Evolutionary conservation across 2,888 invertebrate genomes (phyloP).

Genomic region (Pyralis farinalis): DNA sequence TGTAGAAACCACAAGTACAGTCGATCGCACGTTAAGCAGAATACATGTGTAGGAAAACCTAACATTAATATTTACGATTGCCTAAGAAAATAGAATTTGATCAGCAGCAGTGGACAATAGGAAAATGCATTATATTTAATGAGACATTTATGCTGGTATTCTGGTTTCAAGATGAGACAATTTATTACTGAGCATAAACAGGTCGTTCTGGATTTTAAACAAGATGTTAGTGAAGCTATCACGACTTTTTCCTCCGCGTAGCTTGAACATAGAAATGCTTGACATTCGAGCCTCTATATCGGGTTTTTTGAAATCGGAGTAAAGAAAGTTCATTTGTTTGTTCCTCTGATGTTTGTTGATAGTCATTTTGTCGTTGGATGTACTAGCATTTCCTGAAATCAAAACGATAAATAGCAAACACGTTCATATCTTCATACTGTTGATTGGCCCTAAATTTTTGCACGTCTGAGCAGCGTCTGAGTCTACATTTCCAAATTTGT

Average conservation of each 20-base stretch:
- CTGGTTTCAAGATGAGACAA: conserved; percentile 55
- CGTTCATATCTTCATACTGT: too few relatives aligned
- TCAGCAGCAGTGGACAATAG: not conserved
- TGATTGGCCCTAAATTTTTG: too few relatives aligned
- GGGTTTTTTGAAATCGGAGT: conserved; percentile 40
- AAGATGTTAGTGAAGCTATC: conserved; percentile 61
- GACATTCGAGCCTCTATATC: conserved; percentile 52
- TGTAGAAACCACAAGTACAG: too few relatives aligned
- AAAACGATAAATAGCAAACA: too few relatives aligned
- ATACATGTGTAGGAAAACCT: too few relatives aligned
- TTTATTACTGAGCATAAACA: conserved; percentile 53
- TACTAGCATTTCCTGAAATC: conserved; percentile 33
- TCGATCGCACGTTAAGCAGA: too few relatives aligned
- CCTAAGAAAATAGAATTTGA: too few relatives aligned
- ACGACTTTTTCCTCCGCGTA: conserved; percentile 48
- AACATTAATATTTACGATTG: too few relatives aligned
- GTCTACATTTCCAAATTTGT: too few relatives aligned
- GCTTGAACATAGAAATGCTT: conserved; percentile 49
- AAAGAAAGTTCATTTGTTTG: conserved; percentile 18
- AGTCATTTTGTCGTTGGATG: conserved; percentile 31
- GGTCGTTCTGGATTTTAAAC: conserved; percentile 63
- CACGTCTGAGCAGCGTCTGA: too few relatives aligned
- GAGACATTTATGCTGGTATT: conserved; percentile 25
- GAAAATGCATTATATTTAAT: conserved; percentile 2
- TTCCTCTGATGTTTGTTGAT: conserved; percentile 28